Percentiles rank a stretch among this genome's conserved stretches.
phyloP scores from a whole-genome alignment of 2,888 invertebrate species.

The Trypoxylon attenuatum region DNA sequence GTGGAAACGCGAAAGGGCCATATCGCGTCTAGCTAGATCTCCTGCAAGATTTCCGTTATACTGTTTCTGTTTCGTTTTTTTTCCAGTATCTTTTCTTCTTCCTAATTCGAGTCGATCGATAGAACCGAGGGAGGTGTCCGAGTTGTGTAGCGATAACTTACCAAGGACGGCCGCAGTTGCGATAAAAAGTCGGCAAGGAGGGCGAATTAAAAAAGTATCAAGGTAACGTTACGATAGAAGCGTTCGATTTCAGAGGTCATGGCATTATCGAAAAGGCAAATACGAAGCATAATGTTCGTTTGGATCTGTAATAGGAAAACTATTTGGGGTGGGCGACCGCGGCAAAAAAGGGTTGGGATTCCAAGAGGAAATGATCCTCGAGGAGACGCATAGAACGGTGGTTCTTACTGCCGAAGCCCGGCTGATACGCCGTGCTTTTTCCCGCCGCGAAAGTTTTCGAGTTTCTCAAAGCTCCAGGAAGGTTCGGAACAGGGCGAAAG shows the following conservation, averaged over 20 bases:
- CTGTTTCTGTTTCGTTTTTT: neutral
- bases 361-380: slow-evolving; percentile 47
- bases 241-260: too few species aligned
- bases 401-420: slow-evolving; percentile 42
- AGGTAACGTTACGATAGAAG: too few species aligned
- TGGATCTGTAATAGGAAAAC: slow-evolving; percentile 48
- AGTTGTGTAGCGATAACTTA: too few species aligned
- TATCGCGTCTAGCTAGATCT: slow-evolving; percentile 27
- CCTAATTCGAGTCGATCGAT: neutral
- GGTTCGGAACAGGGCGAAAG: slow-evolving; percentile 37
- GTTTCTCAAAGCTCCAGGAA: slow-evolving; percentile 53
- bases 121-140: too few species aligned
- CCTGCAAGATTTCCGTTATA: slow-evolving; percentile 12
- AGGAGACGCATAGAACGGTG: slow-evolving; percentile 37
- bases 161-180: too few species aligned
- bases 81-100: neutral
- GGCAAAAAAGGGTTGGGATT: slow-evolving; percentile 45
- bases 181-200: too few species aligned
- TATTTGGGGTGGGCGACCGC: slow-evolving; percentile 49
- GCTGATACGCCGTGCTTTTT: slow-evolving; percentile 51
- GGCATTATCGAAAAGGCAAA: too few species aligned
- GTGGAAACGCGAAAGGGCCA: slow-evolving; percentile 24
- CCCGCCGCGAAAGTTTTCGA: slow-evolving; percentile 54
- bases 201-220: too few species aligned
- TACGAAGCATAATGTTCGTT: too few species aligned